These are phyloP conservation scores for Meloidogyne hapla DNA, from an alignment of 1,140 invertebrate species.

Conservation along the genomic window DNA sequence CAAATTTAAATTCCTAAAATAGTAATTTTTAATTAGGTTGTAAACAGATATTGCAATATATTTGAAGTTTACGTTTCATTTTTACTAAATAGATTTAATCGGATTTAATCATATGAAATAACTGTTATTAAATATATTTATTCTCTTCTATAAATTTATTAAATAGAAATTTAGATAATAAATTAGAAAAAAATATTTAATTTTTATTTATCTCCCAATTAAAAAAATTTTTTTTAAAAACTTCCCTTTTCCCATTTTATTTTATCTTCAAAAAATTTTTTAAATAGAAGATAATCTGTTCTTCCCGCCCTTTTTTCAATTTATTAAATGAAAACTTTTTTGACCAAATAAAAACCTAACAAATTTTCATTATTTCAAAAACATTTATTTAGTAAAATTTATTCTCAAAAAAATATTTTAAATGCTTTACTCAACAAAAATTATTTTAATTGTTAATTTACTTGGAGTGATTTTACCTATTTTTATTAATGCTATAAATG, in stretches of 20 bases:
- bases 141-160: too few relatives aligned
- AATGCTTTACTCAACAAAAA: background rate
- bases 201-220: too few relatives aligned
- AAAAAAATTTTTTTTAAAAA: background rate
- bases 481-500: background rate
- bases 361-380: background rate
- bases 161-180: too few relatives aligned
- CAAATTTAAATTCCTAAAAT: too few relatives aligned
- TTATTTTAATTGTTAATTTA: background rate
- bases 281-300: background rate
- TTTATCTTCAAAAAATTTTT: background rate
- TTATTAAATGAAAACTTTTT: background rate
- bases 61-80: too few relatives aligned
- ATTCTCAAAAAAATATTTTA: background rate
- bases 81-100: too few relatives aligned
- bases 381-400: background rate
- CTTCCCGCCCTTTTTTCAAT: background rate
- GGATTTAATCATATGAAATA: too few relatives aligned
- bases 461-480: background rate
- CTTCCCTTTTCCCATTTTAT: background rate
- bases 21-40: too few relatives aligned
- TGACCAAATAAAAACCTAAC: background rate
- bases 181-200: too few relatives aligned
- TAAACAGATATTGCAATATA: too few relatives aligned
- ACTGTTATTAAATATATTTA: too few relatives aligned